These are phyloP conservation scores for Spondyliosoma cantharus DNA, from an alignment of 2,797 vertebrate species.

Conservation along the genomic window DNA sequence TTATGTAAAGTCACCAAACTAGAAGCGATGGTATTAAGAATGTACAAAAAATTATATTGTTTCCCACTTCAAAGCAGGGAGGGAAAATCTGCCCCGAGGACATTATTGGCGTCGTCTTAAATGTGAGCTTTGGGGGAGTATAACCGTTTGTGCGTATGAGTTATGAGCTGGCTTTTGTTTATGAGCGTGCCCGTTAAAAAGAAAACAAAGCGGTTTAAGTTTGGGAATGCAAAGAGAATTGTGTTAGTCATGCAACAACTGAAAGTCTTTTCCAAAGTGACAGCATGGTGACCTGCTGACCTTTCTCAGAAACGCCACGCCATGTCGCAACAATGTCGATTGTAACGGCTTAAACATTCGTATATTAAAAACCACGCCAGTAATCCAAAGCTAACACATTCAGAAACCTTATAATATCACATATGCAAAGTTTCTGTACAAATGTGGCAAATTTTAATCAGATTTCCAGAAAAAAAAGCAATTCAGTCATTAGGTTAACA, in stretches of 20 bases:
- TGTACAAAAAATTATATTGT: conserved; percentile 74
- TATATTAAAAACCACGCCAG: not conserved
- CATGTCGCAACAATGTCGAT: not conserved
- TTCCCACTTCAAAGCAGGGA: conserved; percentile 75
- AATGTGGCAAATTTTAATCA: no score
- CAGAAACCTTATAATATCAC: not conserved
- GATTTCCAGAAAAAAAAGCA: no score
- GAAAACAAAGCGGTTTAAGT: conserved; percentile 19
- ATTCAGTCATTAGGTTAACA: no score
- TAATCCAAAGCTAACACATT: not conserved
- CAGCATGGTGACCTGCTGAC: conserved; percentile 6
- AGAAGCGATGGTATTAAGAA: conserved; percentile 75
- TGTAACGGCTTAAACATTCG: not conserved
- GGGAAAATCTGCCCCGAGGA: conserved; percentile 64
- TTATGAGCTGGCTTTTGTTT: conserved; percentile 66
- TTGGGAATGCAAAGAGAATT: conserved; percentile 10
- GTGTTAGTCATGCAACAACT: not conserved
- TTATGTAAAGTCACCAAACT: conserved; percentile 72
- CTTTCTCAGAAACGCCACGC: not conserved
- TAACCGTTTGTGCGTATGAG: conserved; percentile 50
- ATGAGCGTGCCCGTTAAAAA: conserved; percentile 56
- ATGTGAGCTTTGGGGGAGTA: conserved; percentile 76
- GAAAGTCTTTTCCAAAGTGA: not conserved
- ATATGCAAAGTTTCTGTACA: no score
- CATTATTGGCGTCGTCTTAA: conserved; percentile 63